These are phyloP conservation scores for Dicyrtoma fusca DNA, from an alignment of 2,888 invertebrate genomes.

Conservation along the genomic window DNA sequence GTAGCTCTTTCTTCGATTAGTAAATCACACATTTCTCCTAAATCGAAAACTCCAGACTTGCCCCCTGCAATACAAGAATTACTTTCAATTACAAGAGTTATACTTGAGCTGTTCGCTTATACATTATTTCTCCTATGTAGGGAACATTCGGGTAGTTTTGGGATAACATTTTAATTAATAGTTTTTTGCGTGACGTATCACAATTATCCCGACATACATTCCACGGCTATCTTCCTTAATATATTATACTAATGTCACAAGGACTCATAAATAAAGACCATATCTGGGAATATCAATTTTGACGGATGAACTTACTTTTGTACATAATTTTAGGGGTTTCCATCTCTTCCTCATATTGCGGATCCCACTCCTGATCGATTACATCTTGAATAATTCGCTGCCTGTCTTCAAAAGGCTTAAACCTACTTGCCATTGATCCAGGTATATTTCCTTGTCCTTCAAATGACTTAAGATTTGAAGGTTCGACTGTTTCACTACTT, in stretches of 20 bases:
- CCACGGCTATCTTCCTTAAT: too few species aligned
- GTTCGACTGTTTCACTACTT: neutral
- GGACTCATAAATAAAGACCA: too few species aligned
- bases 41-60: constrained; percentile 79
- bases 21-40: constrained; percentile 79
- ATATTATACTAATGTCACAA: too few species aligned
- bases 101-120: too few species aligned
- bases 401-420: constrained; percentile 46
- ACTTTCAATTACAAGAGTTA: too few species aligned
- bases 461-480: neutral
- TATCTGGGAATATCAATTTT: too few species aligned
- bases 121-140: too few species aligned
- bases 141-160: too few species aligned
- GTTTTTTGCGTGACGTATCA: too few species aligned
- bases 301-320: constrained; percentile 37
- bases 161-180: too few species aligned
- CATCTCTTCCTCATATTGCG: constrained; percentile 27
- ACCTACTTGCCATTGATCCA: constrained; percentile 41
- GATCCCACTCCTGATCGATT: constrained; percentile 50
- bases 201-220: too few species aligned
- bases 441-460: neutral
- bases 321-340: neutral
- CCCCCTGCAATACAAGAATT: constrained; percentile 70
- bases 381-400: constrained; percentile 52
- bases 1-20: constrained; percentile 75